Conservation (phyloP, 1,140 invertebrate species). For the Scaptomyza hsui region DNA sequence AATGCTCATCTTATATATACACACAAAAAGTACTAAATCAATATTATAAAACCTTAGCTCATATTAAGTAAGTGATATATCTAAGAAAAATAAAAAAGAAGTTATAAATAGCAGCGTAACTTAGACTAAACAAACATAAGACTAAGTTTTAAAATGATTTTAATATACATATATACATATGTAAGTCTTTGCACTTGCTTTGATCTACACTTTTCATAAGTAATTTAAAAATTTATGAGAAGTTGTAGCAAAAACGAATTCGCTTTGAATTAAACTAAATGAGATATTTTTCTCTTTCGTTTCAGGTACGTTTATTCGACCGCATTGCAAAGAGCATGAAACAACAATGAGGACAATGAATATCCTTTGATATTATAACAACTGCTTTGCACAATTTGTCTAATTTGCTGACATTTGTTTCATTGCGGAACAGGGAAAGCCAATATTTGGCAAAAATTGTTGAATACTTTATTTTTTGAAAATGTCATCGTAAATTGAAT, state of each 20-base stretch:
- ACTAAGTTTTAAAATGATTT: too few species aligned
- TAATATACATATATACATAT: background rate
- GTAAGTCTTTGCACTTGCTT: too few species aligned
- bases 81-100: too few species aligned
- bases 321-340: background rate
- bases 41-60: background rate
- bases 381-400: constrained; percentile 64
- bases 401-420: constrained; percentile 55
- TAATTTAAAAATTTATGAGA: background rate
- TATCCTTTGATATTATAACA: constrained; percentile 64
- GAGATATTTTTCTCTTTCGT: constrained; percentile 7
- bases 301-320: constrained; percentile 18
- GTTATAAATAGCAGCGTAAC: too few species aligned
- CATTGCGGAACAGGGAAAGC: background rate
- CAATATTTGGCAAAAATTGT: constrained; percentile 18
- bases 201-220: background rate
- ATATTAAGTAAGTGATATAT: too few species aligned
- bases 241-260: constrained; percentile 16
- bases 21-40: background rate
- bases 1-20: background rate
- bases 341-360: constrained; percentile 34
- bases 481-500: constrained; percentile 59
- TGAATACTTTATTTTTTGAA: constrained; percentile 8
- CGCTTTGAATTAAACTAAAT: constrained; percentile 14
- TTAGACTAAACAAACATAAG: too few species aligned